phyloP scores from a whole-genome alignment of 1,140 invertebrate genomes.

The Panonychus citri region DNA sequence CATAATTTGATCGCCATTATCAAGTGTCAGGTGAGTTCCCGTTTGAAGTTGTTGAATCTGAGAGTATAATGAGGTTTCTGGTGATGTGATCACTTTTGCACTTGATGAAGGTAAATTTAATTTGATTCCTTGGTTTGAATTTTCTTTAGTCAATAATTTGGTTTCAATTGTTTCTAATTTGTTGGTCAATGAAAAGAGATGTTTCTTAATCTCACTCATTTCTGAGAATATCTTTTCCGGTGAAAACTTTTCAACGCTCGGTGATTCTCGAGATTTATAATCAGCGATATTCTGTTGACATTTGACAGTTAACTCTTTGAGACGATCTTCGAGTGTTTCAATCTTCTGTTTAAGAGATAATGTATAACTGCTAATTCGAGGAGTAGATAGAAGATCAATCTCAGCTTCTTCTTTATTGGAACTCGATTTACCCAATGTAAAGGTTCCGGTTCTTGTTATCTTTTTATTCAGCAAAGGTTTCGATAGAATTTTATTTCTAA shows the following conservation, averaged over 20 bases:
- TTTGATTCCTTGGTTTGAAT: neutral
- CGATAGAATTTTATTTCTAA: neutral
- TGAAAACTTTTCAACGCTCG: neutral
- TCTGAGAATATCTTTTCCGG: neutral
- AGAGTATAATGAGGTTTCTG: neutral
- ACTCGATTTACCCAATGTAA: neutral
- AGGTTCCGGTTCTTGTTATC: no score
- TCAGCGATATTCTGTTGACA: neutral
- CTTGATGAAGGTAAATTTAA: neutral
- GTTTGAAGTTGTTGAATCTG: neutral
- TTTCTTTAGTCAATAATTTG: neutral
- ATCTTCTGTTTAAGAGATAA: neutral
- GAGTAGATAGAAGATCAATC: neutral
- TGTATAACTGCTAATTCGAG: neutral
- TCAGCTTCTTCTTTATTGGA: neutral
- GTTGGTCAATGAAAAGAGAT: neutral
- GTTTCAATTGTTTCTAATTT: neutral
- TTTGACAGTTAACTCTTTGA: neutral
- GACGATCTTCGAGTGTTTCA: neutral
- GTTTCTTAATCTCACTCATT: neutral
- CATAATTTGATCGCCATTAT: slow-evolving; percentile 1
- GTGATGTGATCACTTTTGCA: neutral
- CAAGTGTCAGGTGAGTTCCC: neutral
- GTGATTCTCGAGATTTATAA: neutral
- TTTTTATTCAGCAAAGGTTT: neutral